Percentiles rank a stretch among this genome's conserved stretches.
phyloP scores from a whole-genome alignment of 2,888 invertebrate genomes.

The Polyommatus icarus region DNA sequence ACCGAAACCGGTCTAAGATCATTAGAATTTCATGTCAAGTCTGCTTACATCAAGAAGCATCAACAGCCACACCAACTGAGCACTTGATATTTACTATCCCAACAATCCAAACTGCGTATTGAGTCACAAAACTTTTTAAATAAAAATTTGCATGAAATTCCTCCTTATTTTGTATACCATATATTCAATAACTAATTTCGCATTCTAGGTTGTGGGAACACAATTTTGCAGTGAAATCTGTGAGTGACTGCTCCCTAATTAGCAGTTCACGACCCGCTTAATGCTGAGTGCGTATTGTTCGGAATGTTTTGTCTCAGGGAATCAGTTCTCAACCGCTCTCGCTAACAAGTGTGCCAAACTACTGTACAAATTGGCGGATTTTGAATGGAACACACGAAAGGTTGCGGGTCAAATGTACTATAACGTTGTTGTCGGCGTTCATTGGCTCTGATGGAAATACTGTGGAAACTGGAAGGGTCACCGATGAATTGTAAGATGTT shows the following conservation, averaged over 20 bases:
- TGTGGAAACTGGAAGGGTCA: background rate
- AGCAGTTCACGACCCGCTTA: conserved; percentile 33
- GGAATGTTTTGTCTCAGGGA: conserved; percentile 36
- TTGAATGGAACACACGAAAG: background rate
- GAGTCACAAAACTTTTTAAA: background rate
- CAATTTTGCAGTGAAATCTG: conserved; percentile 34
- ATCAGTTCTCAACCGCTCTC: conserved; percentile 16
- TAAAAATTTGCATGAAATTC: background rate
- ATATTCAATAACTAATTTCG: conserved; percentile 17
- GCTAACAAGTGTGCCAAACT: conserved; percentile 26
- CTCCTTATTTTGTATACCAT: background rate
- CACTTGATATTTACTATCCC: background rate
- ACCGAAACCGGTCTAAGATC: too few species aligned
- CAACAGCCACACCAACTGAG: background rate
- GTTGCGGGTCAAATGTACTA: background rate
- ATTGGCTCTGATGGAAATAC: background rate
- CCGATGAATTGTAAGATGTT: background rate
- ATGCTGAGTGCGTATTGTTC: conserved; percentile 34
- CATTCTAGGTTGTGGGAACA: background rate
- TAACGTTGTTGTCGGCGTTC: background rate
- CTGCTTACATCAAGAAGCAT: too few species aligned
- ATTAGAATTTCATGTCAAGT: too few species aligned
- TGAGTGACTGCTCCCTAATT: conserved; percentile 40
- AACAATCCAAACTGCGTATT: background rate
- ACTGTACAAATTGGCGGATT: conserved; percentile 38